A percentile compares a stretch with the other conserved stretches of the same genome.
Evolutionary conservation across 2,113 vertebrate species (phyloP).

Genomic region (Sisor rabdophorus): DNA sequence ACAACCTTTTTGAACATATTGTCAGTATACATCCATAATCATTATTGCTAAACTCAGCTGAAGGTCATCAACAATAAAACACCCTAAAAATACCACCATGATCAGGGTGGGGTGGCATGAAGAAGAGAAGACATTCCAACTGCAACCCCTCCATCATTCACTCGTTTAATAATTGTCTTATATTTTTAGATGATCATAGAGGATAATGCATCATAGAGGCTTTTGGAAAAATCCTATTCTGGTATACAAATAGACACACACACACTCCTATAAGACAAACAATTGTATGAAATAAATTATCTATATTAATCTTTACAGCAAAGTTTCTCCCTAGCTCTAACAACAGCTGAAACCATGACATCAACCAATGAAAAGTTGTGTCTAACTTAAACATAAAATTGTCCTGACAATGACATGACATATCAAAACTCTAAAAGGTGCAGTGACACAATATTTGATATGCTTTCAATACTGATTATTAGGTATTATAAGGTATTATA

Average conservation of each 20-base stretch:
- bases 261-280: constrained; percentile 5
- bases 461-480: too few relatives aligned
- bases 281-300: neutral
- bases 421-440: too few relatives aligned
- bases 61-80: constrained; percentile 61
- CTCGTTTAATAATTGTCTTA: constrained; percentile 65
- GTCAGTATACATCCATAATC: constrained; percentile 54
- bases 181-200: constrained; percentile 73
- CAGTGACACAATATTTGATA: too few relatives aligned
- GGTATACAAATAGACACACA: constrained; percentile 27
- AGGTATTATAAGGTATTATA: too few relatives aligned
- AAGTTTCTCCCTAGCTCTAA: neutral
- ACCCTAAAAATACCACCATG: constrained; percentile 60
- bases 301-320: neutral
- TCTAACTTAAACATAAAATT: too few relatives aligned
- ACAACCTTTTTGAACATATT: constrained; percentile 38
- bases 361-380: neutral
- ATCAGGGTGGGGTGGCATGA: constrained; percentile 33
- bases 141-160: constrained; percentile 44
- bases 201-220: constrained; percentile 47
- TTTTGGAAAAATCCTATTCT: constrained; percentile 49
- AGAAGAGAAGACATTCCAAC: constrained; percentile 20
- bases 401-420: too few relatives aligned
- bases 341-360: neutral
- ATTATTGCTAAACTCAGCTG: constrained; percentile 55